Evolutionary conservation across 37 sponge, comb jelly and placozoan genomes (phyloP).

Genomic region (Hormiphora californensis): DNA sequence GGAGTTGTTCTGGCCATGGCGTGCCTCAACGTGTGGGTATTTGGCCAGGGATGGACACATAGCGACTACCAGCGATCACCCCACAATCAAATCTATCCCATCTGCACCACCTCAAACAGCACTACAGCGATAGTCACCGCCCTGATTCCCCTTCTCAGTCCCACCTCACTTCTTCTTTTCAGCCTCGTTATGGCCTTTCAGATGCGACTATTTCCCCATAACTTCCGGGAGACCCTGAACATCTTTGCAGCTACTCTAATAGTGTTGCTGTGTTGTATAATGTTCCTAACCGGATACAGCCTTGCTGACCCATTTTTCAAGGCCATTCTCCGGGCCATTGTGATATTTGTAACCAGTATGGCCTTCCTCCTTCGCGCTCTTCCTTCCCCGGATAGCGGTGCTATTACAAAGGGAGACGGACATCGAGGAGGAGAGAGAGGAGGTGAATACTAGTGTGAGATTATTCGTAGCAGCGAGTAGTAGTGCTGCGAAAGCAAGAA

Average conservation of each 20-base stretch:
- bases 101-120: no score
- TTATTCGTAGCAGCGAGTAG: neutral
- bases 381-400: neutral
- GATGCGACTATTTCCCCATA: slow-evolving; percentile 26
- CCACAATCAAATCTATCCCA: no score
- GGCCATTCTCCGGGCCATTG: neutral
- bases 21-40: no score
- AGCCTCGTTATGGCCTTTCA: neutral
- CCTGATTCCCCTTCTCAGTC: no score
- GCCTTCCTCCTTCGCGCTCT: neutral
- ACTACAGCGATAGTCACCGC: no score
- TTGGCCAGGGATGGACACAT: no score
- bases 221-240: slow-evolving; percentile 42
- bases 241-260: slow-evolving; percentile 34
- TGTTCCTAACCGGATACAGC: slow-evolving; percentile 16
- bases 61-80: no score
- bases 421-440: neutral
- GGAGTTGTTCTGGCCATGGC: no score
- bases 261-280: neutral
- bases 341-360: neutral
- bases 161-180: no score
- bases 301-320: neutral
- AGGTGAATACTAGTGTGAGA: neutral
- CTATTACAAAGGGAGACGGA: neutral
- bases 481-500: no score